Evolutionary conservation across 1,140 invertebrate genomes (phyloP), one percentile per base, ranked within the genome.

Genomic region (Gonatopus flavifemur): DNA sequence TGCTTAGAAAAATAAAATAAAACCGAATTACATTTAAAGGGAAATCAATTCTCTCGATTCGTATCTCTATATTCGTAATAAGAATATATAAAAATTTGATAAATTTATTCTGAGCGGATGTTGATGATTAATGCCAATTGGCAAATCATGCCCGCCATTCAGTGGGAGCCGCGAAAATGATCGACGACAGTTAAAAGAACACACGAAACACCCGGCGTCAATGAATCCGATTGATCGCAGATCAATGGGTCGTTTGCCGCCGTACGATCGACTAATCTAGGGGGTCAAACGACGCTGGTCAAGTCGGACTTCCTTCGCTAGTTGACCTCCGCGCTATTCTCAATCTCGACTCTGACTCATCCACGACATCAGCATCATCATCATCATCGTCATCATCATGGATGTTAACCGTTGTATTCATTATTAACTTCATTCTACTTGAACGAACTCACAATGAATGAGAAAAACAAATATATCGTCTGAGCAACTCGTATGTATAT

Each of bases 331-430:
- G 41, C 56, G 69, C 60, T 63, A 60, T 61, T 64, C 61, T 68
- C 73, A 78, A 76, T 78, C 74, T 74, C 76, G 71, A 75, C 73
- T 70, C 66, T 76, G 71, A 77, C 59, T 76, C 74, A 76, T 70
- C 65, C 46, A 59, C 54, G 48, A 66, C 55, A 51, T 60, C 42
- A 38, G 48, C 58, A 35, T 52, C 38, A 45, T 59, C 57, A 36
- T 59, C 46, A 16, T 57, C 41, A 28, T 55, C 35, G 36, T 36
- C 40, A 28, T 38, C 24, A 37, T 53, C 46, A 37, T 48, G n/a
- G n/a, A n/a, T n/a, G 15, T 48, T 60, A 49, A 42, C 53, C 62
- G 61, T 49, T 59, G 53, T n/a, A 25, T 43, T 48, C 25, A 47
- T 54, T 42, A 41, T 62, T 44, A 41, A 43, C 45, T 42, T 49